Base-by-base conservation (phyloP, 2,888 invertebrate genomes). In the Sericinus montela region DNA sequence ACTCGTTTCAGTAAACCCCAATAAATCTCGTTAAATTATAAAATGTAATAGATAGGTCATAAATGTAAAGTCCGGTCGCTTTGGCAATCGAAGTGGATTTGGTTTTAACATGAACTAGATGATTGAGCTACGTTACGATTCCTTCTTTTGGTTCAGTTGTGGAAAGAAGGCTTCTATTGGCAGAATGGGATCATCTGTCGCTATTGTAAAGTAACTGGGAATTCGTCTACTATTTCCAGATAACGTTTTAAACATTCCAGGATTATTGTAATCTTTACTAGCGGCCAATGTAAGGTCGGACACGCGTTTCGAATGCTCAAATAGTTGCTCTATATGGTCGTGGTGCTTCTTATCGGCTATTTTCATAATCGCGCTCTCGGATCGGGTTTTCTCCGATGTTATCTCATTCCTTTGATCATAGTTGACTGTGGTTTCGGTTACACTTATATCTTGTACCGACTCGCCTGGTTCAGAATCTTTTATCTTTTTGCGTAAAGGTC, bases 151-250 rank as follows among this genome's bases (percentile, higher is more conserved):
- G 59, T 92, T 91, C 40, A 94, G 72, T 67, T 93, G 93, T 13
- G 94, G 93, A 69, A 95, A 95, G 76, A 95, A 94, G 0, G 94
- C 94, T 76, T 95, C 94, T 54, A 95, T 93, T 0, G 95, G 95
- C 42, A 95, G 80, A 45, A 94, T 94, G 0, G 95, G 94, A 68
- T 95, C 94, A 57, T 95, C 94, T 0, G 94, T 94, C 0, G 93
- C 92, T 75, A 95, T 92, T 15, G 93, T 93, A 59, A 94, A 93
- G 63, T 93, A 92, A 62, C 90, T 91, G 3, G 93, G 91, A 63
- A 93, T 91, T 59, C 91, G 83, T 56, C 93, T 89, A 58, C 91
- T 92, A 45, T 86, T 89, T 0, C 86, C 86, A 0, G 92, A 90
- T 0, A 93, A 91, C 0, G 92, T 91, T 72, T 93, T 94, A 69